Conservation (phyloP, 1,140 invertebrate species). For the Leptinotarsa lineolata region DNA sequence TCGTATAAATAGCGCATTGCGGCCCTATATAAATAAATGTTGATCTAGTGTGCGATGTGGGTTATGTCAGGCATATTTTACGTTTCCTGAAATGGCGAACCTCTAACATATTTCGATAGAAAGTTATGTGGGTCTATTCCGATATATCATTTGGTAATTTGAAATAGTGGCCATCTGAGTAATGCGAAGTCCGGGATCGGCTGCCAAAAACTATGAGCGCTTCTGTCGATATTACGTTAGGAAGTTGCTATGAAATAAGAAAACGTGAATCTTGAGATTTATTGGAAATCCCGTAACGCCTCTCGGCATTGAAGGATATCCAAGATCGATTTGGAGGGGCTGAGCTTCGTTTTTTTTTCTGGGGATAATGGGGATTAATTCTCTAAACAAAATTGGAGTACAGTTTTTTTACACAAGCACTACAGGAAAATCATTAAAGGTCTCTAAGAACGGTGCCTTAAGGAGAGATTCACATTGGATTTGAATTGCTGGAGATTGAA, state of each 20-base stretch:
- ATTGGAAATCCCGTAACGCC: not conserved
- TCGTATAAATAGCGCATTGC: slow-evolving; percentile 34
- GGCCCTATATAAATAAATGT: slow-evolving; percentile 34
- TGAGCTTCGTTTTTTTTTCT: no score
- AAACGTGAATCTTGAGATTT: not conserved
- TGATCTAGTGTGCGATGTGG: slow-evolving; percentile 18
- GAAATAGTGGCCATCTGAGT: slow-evolving; percentile 13
- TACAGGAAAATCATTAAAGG: no score
- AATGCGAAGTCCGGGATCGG: not conserved
- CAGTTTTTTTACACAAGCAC: no score
- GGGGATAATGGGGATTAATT: no score
- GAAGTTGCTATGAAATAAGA: not conserved
- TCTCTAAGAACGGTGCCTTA: no score
- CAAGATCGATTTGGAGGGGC: no score
- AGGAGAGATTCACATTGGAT: no score
- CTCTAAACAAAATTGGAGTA: no score
- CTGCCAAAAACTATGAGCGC: slow-evolving; percentile 24
- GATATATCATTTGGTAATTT: slow-evolving; percentile 19
- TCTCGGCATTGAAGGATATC: no score
- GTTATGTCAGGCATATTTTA: slow-evolving; percentile 26
- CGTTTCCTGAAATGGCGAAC: slow-evolving; percentile 23
- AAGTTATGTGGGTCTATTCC: not conserved
- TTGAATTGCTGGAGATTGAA: no score
- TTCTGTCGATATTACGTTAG: not conserved
- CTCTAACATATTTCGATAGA: slow-evolving; percentile 18